Base-by-base conservation (phyloP, 2,113 vertebrate genomes). In the Malurus alboscapulatus region DNA sequence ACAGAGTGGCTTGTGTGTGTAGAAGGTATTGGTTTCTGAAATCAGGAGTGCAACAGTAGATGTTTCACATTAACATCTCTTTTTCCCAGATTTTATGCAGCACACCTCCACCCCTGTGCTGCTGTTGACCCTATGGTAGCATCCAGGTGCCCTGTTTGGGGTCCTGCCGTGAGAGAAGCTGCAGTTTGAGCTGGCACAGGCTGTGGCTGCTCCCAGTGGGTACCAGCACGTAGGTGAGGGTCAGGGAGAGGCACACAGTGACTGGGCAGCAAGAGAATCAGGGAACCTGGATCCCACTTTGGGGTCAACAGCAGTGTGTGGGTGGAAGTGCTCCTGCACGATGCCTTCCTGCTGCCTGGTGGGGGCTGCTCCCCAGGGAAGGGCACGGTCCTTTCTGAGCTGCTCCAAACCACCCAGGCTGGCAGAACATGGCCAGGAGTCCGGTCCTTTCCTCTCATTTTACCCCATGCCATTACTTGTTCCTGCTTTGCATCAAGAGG, bases 1-100 rank as follows among this genome's bases (percentile, higher is more conserved):
- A 34, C 25, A 69, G 42, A 61, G 24, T 30, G 6, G 17, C 0
- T 0, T 32, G 53, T 0, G 0, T 18, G 61, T 3, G 2, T 17
- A 73, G 57, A 78, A 47, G 25, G 40, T 30, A 32, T 73, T 3
- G 2, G 13, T 27, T 88, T 84, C 65, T 82, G 54, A 73, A 89
- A 93, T 47, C 20, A 47, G 47, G 24, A 73, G 13, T 21, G 7
- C 14, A 62, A 10, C 0, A 0, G 14, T 50, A 53, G 32, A 29
- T n/a, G 27, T 47, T 29, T 71, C 53, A 65, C 25, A 57, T 19
- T 45, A 77, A 51, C 18, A 27, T 20, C 44, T 38, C 25, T 88
- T 87, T 68, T 57, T 22, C 30, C 36, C 45, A 22, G 26, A 44
- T 38, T 68, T 94, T 27, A 27, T 26, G 21, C 20, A n/a, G 48